Evolutionary conservation across 2,797 vertebrate species (phyloP), one percentile per base, ranked within the genome.

Genomic region (Pithecia hirsuta): DNA sequence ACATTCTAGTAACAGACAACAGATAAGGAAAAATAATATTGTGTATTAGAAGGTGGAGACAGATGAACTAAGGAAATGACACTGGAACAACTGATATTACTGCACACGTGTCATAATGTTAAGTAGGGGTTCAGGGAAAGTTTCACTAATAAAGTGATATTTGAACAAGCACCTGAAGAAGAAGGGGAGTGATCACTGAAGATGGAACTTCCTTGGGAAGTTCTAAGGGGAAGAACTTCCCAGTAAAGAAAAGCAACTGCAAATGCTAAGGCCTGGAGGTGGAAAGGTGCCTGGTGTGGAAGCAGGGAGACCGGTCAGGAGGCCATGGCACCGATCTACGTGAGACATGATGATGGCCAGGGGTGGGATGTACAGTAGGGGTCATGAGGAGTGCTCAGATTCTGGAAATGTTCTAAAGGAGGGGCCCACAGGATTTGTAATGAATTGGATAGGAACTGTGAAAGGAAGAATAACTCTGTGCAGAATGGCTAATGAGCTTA

Each of bases 281-380:
- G 57, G 48, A 50, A 61, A 5, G 39, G 20, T 12, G 14, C 61
- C 59, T 28, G 17, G 24, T 20, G 4, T 8, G 8, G 79, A 79
- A 59, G 50, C 44, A 61, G 14, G 33, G 2, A 81, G 41, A 48
- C 19, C 26, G 26, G 7, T 13, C 5, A 14, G n/a, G 67, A 84
- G 44, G 33, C 28, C 50, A 39, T 4, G 15, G 4, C 48, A 4
- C 2, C 30, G 64, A 82, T 24, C 33, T 20, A 78, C 26, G 4
- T 22, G 46, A 30, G 78, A 61, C 28, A 33, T 0, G 13, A n/a
- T 28, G 64, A 59, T 46, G 48, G 12, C 33, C 39, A 17, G 2
- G 11, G 3, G 10, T 44, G 2, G 26, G 28, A 7, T 19, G 8
- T 17, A 5, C 6, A n/a, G n/a, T 19, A n/a, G 2, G 6, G 4